A percentile compares a stretch with the other conserved stretches of the same genome.
These are phyloP conservation scores for Acromyrmex charruanus DNA, from an alignment of 1,140 invertebrate species.

Conservation along the genomic window DNA sequence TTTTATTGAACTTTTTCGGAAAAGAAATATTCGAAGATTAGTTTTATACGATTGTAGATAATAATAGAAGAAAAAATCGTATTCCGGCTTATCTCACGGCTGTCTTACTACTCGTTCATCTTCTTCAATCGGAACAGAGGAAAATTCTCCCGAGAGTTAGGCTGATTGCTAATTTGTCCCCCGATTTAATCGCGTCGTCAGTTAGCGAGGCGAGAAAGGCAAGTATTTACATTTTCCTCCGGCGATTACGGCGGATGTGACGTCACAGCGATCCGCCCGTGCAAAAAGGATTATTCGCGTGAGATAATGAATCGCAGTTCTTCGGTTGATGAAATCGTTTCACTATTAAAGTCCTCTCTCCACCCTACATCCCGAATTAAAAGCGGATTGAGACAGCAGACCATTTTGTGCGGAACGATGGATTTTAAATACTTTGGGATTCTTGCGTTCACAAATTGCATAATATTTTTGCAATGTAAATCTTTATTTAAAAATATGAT, in stretches of 20 bases:
- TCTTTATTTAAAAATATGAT: not conserved
- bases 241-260: constrained; percentile 39
- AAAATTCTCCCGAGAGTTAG: constrained; percentile 21
- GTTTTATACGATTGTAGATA: constrained; percentile 10
- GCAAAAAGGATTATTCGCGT: constrained; percentile 45
- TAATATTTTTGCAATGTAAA: not conserved
- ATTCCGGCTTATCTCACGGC: not conserved
- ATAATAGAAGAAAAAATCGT: not conserved
- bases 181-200: constrained; percentile 43
- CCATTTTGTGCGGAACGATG: not conserved
- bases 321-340: constrained; percentile 53
- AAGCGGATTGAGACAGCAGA: not conserved
- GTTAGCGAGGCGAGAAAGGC: constrained; percentile 10
- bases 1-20: not conserved
- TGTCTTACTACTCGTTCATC: constrained; percentile 1
- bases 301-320: constrained; percentile 47
- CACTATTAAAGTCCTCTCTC: constrained; percentile 41
- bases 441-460: not conserved
- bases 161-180: constrained; percentile 53
- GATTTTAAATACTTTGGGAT: not conserved
- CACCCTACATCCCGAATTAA: not conserved
- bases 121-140: constrained; percentile 11
- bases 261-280: constrained; percentile 21
- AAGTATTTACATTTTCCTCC: constrained; percentile 53
- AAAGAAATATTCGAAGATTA: constrained; percentile 7